Conservation (phyloP, 2,888 invertebrate species). For the Eupeodes latifasciatus region DNA sequence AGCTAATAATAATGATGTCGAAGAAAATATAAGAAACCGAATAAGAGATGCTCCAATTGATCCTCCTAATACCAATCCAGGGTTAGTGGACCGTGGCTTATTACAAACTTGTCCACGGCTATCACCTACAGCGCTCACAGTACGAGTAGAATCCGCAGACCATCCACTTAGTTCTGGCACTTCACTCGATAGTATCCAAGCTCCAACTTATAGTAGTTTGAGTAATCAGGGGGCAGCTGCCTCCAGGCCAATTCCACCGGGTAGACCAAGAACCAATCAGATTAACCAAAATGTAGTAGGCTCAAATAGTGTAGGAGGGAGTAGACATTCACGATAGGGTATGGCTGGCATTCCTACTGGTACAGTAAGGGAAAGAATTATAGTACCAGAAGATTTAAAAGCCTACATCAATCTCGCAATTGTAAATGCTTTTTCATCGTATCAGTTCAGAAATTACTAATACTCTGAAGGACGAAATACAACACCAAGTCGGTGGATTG, state of each 20-base stretch:
- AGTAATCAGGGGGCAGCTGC: background rate
- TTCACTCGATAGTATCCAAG: background rate
- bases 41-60: no score
- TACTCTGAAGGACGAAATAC: background rate
- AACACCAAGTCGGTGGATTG: background rate
- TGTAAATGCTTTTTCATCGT: background rate
- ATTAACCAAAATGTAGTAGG: background rate
- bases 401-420: background rate
- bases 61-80: no score
- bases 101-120: no score
- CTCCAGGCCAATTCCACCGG: background rate
- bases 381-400: background rate
- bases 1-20: no score
- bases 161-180: background rate
- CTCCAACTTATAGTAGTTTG: background rate
- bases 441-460: background rate
- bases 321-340: background rate
- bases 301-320: background rate
- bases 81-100: no score
- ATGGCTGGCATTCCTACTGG: background rate
- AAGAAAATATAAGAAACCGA: no score
- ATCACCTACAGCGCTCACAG: background rate
- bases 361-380: background rate
- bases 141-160: background rate
- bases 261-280: background rate